phyloP scores from a whole-genome alignment of 1,140 invertebrate species.

The Sycobia sp. region DNA sequence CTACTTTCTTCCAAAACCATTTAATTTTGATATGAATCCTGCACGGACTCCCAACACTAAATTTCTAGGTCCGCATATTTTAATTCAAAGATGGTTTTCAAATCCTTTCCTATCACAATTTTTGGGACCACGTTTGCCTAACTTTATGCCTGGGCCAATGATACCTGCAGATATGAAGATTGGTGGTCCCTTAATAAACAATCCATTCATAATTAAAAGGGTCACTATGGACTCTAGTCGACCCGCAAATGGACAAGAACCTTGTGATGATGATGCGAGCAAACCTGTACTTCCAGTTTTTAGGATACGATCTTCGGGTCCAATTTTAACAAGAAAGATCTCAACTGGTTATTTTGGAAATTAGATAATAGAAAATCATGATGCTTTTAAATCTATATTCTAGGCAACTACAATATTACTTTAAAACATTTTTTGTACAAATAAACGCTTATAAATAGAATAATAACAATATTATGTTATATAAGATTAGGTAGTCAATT shows the following conservation, averaged over 20 bases:
- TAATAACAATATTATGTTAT: too few relatives aligned
- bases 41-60: too few relatives aligned
- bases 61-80: too few relatives aligned
- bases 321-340: background rate
- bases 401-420: background rate
- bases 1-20: too few relatives aligned
- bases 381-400: background rate
- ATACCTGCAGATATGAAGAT: background rate
- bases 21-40: too few relatives aligned
- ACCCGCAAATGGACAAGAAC: background rate
- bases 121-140: background rate
- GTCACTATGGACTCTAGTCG: background rate
- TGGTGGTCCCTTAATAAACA: background rate
- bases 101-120: conserved; percentile 13
- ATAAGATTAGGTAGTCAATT: too few relatives aligned
- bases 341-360: background rate
- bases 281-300: conserved; percentile 8
- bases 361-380: background rate
- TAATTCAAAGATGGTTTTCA: too few relatives aligned
- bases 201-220: conserved; percentile 14
- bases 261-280: too few relatives aligned
- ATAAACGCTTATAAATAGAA: too few relatives aligned
- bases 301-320: conserved; percentile 8
- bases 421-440: background rate
- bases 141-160: background rate